Evolutionary conservation across 2,113 vertebrate genomes (phyloP), one percentile per base, ranked within the genome.

Genomic region (Dipodomys merriami): DNA sequence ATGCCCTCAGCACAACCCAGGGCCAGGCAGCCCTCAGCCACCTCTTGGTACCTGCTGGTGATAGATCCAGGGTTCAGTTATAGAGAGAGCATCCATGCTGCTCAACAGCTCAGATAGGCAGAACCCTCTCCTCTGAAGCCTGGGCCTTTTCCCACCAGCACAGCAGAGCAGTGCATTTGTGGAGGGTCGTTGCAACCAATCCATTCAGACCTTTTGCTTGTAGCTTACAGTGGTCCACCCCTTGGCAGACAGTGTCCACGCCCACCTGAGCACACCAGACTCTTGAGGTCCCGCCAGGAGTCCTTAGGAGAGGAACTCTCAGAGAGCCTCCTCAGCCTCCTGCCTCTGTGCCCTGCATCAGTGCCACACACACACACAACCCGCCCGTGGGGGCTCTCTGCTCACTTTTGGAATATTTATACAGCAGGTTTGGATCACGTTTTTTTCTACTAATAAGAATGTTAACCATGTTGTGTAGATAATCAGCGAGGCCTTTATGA

Each of bases 361-460:
- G 19, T 10, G 68, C 88, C 69, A 80, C 57, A 73, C 53, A 6
- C 49, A 49, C 1, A 7, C 25, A 22, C 78, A 49, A 76, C 53
- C 23, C 4, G 6, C 87, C 53, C 20, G 0, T 53, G 46, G 46
- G 65, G 83, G 81, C 67, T 74, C 73, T 71, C 64, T 83, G 81
- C 92, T 96, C 60, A 6, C 33, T 88, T 86, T 49, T n/a, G 74
- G 73, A 85, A 57, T 91, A 91, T 95, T 96, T 95, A 92, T 92
- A 89, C 1, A 2, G 57, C 89, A 93, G 77, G 94, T 94, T 82
- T 83, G 83, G 84, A 89, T 92, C 85, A 94, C 0, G 10, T 96
- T 91, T 94, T 90, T 94, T 71, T 92, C 89, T 96, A 96, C 94
- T 97, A 96, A 96, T 84, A 88, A 86, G 95, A 95, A 95, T 77